Percentiles rank a stretch among this genome's conserved stretches.
Evolutionary conservation across 2,888 invertebrate genomes (phyloP).

Genomic region (Listrodromus nycthemerus): DNA sequence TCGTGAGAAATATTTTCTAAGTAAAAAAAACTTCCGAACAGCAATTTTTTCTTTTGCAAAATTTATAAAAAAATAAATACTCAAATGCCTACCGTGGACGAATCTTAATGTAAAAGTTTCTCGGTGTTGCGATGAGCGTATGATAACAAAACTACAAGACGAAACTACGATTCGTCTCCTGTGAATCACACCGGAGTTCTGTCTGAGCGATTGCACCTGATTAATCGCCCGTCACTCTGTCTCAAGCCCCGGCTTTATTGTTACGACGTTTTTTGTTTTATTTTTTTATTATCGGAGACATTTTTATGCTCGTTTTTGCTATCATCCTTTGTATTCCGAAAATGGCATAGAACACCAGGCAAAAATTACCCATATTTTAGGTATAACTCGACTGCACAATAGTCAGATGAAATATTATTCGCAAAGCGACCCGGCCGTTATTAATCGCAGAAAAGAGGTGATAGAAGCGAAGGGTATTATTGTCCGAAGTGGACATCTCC

Average conservation of each 20-base stretch:
- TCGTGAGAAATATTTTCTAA: not conserved
- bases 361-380: not conserved
- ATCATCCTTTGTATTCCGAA: not conserved
- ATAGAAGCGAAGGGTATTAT: not conserved
- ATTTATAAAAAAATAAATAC: not conserved
- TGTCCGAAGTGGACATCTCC: constrained; percentile 3
- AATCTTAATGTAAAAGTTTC: constrained; percentile 10
- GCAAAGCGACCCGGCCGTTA: not conserved
- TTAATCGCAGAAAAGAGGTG: not conserved
- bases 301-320: constrained; percentile 9
- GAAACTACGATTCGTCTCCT: not conserved
- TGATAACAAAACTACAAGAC: not conserved
- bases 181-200: constrained; percentile 5
- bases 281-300: constrained; percentile 6
- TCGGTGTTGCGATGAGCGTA: constrained; percentile 3
- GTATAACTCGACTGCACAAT: not conserved
- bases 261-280: not conserved
- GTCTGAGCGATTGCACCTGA: constrained; percentile 22
- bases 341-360: not conserved
- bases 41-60: not conserved
- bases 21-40: not conserved
- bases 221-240: constrained; percentile 25
- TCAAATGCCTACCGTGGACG: not conserved
- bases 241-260: not conserved
- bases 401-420: not conserved